Evolutionary conservation across 2,113 vertebrate genomes (phyloP).

Genomic region (Hippocampus mohnikei): DNA sequence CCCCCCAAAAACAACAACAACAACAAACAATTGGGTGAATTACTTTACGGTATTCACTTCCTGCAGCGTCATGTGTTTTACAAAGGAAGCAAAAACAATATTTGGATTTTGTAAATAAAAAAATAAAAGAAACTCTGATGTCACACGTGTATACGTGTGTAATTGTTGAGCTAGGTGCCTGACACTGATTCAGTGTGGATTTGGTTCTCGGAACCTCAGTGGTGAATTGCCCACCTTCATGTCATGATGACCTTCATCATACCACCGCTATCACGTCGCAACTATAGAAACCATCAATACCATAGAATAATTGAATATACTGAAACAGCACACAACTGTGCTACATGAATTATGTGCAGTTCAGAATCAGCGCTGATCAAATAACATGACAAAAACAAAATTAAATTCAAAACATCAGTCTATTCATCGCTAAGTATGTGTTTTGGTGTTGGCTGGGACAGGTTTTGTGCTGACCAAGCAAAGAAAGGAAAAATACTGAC

Average conservation of each 20-base stretch:
- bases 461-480: background rate
- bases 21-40: background rate
- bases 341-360: too few species aligned
- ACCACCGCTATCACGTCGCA: background rate
- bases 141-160: slow-evolving; percentile 44
- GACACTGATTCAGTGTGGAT: background rate
- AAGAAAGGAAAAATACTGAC: background rate
- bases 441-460: background rate
- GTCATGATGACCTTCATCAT: too few species aligned
- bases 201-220: background rate
- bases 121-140: slow-evolving; percentile 58
- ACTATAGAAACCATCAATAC: too few species aligned
- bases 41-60: slow-evolving; percentile 6
- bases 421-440: too few species aligned
- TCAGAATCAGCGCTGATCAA: background rate
- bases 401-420: background rate
- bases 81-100: slow-evolving; percentile 27
- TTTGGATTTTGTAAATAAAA: slow-evolving; percentile 58
- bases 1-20: too few species aligned
- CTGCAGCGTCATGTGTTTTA: slow-evolving; percentile 11
- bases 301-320: too few species aligned
- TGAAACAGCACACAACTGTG: too few species aligned
- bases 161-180: background rate
- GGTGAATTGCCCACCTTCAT: background rate
- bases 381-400: background rate